Conservation (phyloP, 2,113 vertebrate species). For the Beaufortia kweichowensis region DNA sequence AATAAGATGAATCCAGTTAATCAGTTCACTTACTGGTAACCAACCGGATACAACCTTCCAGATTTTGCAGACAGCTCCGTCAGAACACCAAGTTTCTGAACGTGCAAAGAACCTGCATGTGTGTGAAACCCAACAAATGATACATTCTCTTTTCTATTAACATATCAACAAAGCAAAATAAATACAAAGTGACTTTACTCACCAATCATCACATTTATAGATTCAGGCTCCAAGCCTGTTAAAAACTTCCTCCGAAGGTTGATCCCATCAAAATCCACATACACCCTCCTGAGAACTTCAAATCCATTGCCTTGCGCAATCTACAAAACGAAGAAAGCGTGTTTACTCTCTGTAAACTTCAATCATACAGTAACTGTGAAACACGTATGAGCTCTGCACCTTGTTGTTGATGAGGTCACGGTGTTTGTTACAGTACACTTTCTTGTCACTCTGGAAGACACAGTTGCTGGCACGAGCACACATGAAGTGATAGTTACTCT, state of each 20-base stretch:
- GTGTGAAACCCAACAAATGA: not conserved
- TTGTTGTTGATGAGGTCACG: constrained; percentile 79
- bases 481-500: constrained; percentile 94
- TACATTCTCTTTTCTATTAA: not conserved
- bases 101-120: constrained; percentile 82
- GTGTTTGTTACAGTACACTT: constrained; percentile 86
- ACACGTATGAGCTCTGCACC: constrained; percentile 60
- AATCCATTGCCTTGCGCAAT: constrained; percentile 79
- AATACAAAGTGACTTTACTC: constrained; percentile 45
- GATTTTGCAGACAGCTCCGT: constrained; percentile 83
- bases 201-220: constrained; percentile 88
- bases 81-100: constrained; percentile 83
- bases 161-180: not conserved
- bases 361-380: not conserved
- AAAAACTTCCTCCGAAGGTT: constrained; percentile 88
- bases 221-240: constrained; percentile 85
- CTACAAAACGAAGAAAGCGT: constrained; percentile 60
- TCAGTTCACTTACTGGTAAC: constrained; percentile 83
- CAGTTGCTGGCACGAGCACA: constrained; percentile 84
- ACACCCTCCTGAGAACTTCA: constrained; percentile 85
- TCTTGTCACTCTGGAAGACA: constrained; percentile 87
- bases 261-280: constrained; percentile 90
- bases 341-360: not conserved
- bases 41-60: constrained; percentile 84
- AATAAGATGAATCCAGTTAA: no score